Conservation (phyloP, 1,140 invertebrate species). For the Protaetia brevitarsis region DNA sequence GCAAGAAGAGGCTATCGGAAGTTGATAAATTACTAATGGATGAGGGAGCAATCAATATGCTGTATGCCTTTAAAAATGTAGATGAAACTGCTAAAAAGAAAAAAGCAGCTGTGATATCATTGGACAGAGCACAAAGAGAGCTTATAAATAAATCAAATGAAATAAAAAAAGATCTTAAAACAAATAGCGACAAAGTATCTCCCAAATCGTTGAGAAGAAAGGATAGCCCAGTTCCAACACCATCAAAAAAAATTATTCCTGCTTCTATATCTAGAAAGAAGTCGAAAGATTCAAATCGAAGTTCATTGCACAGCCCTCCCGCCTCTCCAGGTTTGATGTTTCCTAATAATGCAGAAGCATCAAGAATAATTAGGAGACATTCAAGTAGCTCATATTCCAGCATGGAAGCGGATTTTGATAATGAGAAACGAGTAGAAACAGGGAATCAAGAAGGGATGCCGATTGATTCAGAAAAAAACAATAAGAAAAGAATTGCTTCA, state of each 20-base stretch:
- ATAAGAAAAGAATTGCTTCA: not conserved
- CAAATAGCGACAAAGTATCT: slow-evolving; percentile 39
- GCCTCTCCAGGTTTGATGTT: slow-evolving; percentile 48
- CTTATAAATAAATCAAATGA: slow-evolving; percentile 54
- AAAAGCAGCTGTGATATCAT: slow-evolving; percentile 49
- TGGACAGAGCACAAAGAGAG: slow-evolving; percentile 54
- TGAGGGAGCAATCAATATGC: slow-evolving; percentile 80
- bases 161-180: slow-evolving; percentile 43
- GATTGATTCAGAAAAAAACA: not conserved
- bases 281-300: slow-evolving; percentile 50
- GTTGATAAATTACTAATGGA: slow-evolving; percentile 75
- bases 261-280: slow-evolving; percentile 52
- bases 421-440: slow-evolving; percentile 34
- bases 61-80: slow-evolving; percentile 69
- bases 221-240: slow-evolving; percentile 35
- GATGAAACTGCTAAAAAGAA: slow-evolving; percentile 42
- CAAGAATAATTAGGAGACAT: slow-evolving; percentile 73
- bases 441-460: not conserved
- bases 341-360: slow-evolving; percentile 64
- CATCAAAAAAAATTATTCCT: slow-evolving; percentile 55
- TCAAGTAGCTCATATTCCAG: slow-evolving; percentile 81
- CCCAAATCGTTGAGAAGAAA: slow-evolving; percentile 45
- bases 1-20: slow-evolving; percentile 60
- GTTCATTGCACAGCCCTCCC: slow-evolving; percentile 42
- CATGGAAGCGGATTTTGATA: slow-evolving; percentile 42